Base-by-base conservation (phyloP, 2,797 vertebrate species). In the Melanogrammus aeglefinus region DNA sequence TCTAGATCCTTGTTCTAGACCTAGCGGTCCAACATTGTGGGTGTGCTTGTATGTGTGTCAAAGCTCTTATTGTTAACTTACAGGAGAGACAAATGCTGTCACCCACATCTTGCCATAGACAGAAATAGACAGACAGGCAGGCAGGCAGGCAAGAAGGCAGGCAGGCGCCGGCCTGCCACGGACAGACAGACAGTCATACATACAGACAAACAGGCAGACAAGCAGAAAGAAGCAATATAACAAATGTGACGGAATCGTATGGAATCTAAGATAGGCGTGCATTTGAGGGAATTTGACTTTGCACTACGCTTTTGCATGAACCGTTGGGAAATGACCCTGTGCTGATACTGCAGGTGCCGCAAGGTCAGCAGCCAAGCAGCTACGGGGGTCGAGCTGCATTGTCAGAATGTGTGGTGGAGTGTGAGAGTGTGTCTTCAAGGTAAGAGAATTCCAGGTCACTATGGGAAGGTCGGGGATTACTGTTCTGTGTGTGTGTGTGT, bases 31-130 rank as follows among this genome's bases (percentile, higher is more conserved):
- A 72, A 29, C 24, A n/a, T n/a, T 66, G 31, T 87, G 63, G 78
- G 72, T 63, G 76, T 72, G 39, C 81, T 72, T 87, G 38, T 83
- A 78, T 76, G 66, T 57, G 76, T 74, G 38, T 76, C 86, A 92
- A 91, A 84, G 90, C 81, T 83, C 72, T 81, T 82, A 89, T 92
- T 92, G 90, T 91, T 87, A 75, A 27, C 82, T 82, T 76, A 79
- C 78, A 85, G 47, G 75, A 74, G 29, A 86, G 79, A 90, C 85
- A 89, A 87, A 90, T 84, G 84, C 79, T 74, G 80, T 80, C 29
- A 72, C 77, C 41, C 78, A 80, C 78, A 75, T 13, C 74, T 77
- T 75, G 41, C 73, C 31, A 75, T 14, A 84, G 63, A 36, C 75
- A 75, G 73, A 16, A 66, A 79, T 31, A 76, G 39, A 72, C 31